phyloP scores from a whole-genome alignment of 2,797 vertebrate genomes.

The Cheirogaleus major region DNA sequence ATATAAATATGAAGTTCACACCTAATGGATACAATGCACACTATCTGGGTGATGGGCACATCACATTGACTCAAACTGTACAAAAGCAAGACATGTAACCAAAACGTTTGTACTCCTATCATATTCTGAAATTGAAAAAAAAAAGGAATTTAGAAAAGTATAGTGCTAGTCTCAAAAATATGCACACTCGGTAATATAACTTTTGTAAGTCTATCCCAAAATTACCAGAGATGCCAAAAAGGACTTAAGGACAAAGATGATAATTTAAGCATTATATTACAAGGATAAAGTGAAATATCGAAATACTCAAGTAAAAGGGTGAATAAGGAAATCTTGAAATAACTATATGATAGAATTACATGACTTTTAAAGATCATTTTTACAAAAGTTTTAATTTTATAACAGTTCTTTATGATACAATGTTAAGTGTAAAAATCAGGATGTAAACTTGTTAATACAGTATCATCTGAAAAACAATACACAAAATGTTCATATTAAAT shows the following conservation, averaged over 20 bases:
- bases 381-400: background rate
- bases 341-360: background rate
- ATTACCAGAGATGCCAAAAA: background rate
- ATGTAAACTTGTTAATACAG: background rate
- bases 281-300: background rate
- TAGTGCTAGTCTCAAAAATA: background rate
- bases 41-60: too few species aligned
- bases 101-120: too few species aligned
- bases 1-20: background rate
- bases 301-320: background rate
- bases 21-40: too few species aligned
- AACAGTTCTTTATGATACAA: background rate
- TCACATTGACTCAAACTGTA: too few species aligned
- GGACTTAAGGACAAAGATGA: background rate
- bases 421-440: background rate
- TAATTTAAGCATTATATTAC: background rate
- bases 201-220: background rate
- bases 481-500: background rate
- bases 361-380: background rate
- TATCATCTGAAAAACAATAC: background rate
- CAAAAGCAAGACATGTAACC: too few species aligned
- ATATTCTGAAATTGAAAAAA: too few species aligned
- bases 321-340: background rate
- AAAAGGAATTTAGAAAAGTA: slow-evolving; percentile 8
- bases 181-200: background rate